These are phyloP conservation scores for Globodera rostochiensis DNA, from an alignment of 1,140 invertebrate genomes.

Conservation along the genomic window DNA sequence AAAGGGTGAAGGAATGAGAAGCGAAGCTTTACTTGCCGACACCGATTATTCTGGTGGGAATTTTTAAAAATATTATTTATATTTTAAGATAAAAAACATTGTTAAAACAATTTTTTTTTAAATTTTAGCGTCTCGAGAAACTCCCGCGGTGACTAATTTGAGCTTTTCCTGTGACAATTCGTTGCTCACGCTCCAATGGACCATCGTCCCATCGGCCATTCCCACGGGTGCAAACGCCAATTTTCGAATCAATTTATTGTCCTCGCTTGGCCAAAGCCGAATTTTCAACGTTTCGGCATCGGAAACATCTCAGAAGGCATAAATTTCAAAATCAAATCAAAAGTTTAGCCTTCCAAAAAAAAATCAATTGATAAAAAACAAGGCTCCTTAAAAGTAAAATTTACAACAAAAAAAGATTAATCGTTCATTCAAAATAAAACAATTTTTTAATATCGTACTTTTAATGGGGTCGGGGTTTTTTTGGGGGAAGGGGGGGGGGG, in stretches of 20 bases:
- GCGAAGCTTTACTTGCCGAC: constrained; percentile 44
- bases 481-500: no score
- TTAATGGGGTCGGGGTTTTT: background rate
- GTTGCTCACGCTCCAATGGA: constrained; percentile 21
- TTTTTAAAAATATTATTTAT: constrained; percentile 29
- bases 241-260: constrained; percentile 40
- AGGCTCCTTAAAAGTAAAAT: no score
- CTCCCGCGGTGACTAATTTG: constrained; percentile 46
- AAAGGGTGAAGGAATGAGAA: constrained; percentile 61
- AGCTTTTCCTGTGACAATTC: constrained; percentile 44
- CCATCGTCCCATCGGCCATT: constrained; percentile 27
- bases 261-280: constrained; percentile 37
- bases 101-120: constrained; percentile 28
- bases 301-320: constrained; percentile 14
- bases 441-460: background rate
- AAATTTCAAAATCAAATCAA: background rate
- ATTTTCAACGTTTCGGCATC: constrained; percentile 15
- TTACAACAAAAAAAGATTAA: background rate
- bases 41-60: constrained; percentile 49
- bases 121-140: constrained; percentile 36
- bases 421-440: background rate
- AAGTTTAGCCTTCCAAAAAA: background rate
- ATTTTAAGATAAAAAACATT: constrained; percentile 12
- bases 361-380: no score
- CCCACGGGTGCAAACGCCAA: constrained; percentile 13